Percentiles rank a stretch among this genome's conserved stretches.
These are phyloP conservation scores for Alauda arvensis DNA, from an alignment of 2,797 vertebrate genomes.

Conservation along the genomic window DNA sequence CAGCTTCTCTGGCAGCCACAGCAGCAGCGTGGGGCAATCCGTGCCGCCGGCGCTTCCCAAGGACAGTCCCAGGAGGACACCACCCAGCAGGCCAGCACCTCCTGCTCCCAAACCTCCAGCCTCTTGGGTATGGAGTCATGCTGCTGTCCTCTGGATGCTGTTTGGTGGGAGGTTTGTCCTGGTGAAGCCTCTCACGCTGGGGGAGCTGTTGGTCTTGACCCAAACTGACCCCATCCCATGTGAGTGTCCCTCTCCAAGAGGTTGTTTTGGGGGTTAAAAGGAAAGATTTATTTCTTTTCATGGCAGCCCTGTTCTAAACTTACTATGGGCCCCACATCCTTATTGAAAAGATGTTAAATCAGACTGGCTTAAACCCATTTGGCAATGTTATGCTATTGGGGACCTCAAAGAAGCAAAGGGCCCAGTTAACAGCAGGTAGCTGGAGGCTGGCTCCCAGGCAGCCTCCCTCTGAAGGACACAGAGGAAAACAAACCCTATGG, in stretches of 20 bases:
- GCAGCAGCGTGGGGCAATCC: neutral
- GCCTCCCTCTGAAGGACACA: neutral
- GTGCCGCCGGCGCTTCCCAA: neutral
- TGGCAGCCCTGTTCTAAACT: neutral
- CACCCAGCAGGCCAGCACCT: constrained; percentile 87
- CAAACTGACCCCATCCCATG: neutral
- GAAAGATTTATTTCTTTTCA: neutral
- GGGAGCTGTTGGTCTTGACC: neutral
- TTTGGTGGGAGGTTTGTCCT: neutral
- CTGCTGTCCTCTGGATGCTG: neutral
- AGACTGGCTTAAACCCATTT: neutral
- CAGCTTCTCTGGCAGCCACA: neutral
- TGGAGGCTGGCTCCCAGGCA: neutral
- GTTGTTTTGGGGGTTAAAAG: neutral
- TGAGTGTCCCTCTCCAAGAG: neutral
- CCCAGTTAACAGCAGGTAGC: neutral
- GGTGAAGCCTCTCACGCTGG: neutral
- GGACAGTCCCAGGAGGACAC: constrained; percentile 64
- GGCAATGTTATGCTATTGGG: neutral
- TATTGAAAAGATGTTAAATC: neutral
- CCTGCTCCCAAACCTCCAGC: constrained; percentile 77
- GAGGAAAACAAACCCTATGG: neutral
- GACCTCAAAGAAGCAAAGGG: neutral
- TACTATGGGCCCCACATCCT: neutral
- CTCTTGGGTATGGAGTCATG: constrained; percentile 63